A percentile compares a stretch with the other conserved stretches of the same genome.
phyloP scores from a whole-genome alignment of 2,113 vertebrate species.

The Anarrhichthys ocellatus region DNA sequence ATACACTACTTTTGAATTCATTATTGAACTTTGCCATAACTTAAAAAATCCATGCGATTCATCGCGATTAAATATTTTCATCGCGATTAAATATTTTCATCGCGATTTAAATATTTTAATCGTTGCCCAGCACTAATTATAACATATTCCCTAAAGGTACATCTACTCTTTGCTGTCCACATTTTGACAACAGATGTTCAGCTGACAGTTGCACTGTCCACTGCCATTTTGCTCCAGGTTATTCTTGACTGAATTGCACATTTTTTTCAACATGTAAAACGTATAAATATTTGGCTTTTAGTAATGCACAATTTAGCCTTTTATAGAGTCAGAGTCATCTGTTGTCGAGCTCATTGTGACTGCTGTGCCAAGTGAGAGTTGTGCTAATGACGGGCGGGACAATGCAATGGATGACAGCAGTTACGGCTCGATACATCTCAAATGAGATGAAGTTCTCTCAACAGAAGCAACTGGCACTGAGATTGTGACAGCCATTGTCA shows the following conservation, averaged over 20 bases:
- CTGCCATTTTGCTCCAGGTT: background rate
- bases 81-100: too few species aligned
- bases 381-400: background rate
- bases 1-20: too few species aligned
- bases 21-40: too few species aligned
- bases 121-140: too few species aligned
- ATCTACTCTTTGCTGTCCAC: background rate
- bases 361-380: background rate
- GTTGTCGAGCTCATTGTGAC: background rate
- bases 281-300: background rate
- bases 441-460: slow-evolving; percentile 5
- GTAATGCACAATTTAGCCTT: background rate
- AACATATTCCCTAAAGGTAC: slow-evolving; percentile 2
- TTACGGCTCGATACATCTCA: slow-evolving; percentile 13
- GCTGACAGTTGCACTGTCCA: background rate
- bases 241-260: background rate
- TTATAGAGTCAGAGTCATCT: background rate
- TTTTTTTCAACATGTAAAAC: background rate
- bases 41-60: too few species aligned
- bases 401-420: background rate
- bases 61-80: too few species aligned
- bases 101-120: too few species aligned
- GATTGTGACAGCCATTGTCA: slow-evolving; percentile 9
- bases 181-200: background rate
- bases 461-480: slow-evolving; percentile 5